Evolutionary conservation across 2,888 invertebrate species (phyloP).

Genomic region (Drosophila setosimentum): DNA sequence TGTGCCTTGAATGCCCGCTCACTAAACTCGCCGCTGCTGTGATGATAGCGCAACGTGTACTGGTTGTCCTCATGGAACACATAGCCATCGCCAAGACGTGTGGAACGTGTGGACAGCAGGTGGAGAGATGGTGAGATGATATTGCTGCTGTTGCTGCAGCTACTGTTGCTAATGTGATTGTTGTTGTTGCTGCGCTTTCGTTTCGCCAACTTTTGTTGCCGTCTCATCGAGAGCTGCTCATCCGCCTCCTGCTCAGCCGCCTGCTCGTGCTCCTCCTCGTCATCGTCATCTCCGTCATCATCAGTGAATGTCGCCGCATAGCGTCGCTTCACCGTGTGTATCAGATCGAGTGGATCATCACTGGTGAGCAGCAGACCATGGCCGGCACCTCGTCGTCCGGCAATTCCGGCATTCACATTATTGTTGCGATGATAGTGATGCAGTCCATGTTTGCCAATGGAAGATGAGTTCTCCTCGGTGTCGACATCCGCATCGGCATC

Average conservation of each 20-base stretch:
- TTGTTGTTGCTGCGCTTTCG: constrained; percentile 63
- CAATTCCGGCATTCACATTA: constrained; percentile 51
- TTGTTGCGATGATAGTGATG: constrained; percentile 45
- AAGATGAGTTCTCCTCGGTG: constrained; percentile 74
- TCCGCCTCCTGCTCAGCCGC: constrained; percentile 29
- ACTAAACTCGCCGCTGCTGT: constrained; percentile 83
- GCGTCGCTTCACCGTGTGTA: constrained; percentile 74
- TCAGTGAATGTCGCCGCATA: constrained; percentile 66
- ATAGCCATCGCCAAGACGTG: constrained; percentile 77
- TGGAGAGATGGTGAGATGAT: constrained; percentile 17
- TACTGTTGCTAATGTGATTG: constrained; percentile 3
- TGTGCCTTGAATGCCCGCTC: constrained; percentile 84
- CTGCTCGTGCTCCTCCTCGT: constrained; percentile 23
- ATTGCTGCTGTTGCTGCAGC: constrained; percentile 30
- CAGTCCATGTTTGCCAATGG: constrained; percentile 64
- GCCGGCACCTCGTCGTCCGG: constrained; percentile 10
- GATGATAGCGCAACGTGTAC: constrained; percentile 82
- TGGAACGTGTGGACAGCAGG: constrained; percentile 17
- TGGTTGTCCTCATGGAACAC: constrained; percentile 82
- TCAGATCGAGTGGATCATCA: constrained; percentile 83
- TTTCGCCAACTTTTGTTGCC: constrained; percentile 53
- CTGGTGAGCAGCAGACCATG: constrained; percentile 25
- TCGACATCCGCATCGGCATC: constrained; percentile 52
- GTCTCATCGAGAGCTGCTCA: constrained; percentile 32
- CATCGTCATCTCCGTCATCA: constrained; percentile 54